Percentiles rank a stretch among this genome's conserved stretches.
Conservation (phyloP, 2,113 vertebrate genomes). For the Dissostichus mawsoni region DNA sequence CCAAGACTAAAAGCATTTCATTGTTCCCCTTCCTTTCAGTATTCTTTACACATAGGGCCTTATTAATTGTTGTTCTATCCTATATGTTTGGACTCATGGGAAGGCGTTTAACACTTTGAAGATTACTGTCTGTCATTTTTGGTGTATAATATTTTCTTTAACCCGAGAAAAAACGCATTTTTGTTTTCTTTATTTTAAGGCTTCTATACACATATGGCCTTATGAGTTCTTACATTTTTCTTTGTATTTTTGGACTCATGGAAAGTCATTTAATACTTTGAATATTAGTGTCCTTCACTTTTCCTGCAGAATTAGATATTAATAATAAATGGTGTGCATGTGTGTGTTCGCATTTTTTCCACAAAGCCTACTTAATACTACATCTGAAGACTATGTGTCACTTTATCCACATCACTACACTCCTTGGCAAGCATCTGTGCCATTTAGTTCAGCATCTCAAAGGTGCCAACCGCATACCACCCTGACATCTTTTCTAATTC, state of each 20-base stretch:
- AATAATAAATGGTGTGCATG: background rate
- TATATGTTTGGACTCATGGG: too few species aligned
- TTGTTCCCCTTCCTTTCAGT: too few species aligned
- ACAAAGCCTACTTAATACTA: background rate
- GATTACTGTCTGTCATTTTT: too few species aligned
- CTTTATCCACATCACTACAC: conserved; percentile 38
- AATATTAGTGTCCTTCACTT: background rate
- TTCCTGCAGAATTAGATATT: background rate
- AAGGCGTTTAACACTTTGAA: too few species aligned
- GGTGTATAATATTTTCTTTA: too few species aligned
- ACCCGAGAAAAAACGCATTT: too few species aligned
- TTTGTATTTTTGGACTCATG: background rate
- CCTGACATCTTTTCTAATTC: conserved; percentile 70
- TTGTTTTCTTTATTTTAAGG: background rate
- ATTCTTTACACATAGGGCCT: too few species aligned
- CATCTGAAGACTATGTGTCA: conserved; percentile 20
- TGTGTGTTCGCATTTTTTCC: conserved; percentile 23
- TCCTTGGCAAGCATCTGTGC: conserved; percentile 43
- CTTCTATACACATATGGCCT: background rate
- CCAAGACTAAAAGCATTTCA: too few species aligned
- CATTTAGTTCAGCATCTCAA: conserved; percentile 20
- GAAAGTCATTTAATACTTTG: background rate
- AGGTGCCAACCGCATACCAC: conserved; percentile 35
- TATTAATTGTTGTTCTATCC: too few species aligned
- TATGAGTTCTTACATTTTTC: background rate